These are phyloP conservation scores for Narcine bancroftii DNA, from an alignment of 2,113 vertebrate species.

Conservation along the genomic window DNA sequence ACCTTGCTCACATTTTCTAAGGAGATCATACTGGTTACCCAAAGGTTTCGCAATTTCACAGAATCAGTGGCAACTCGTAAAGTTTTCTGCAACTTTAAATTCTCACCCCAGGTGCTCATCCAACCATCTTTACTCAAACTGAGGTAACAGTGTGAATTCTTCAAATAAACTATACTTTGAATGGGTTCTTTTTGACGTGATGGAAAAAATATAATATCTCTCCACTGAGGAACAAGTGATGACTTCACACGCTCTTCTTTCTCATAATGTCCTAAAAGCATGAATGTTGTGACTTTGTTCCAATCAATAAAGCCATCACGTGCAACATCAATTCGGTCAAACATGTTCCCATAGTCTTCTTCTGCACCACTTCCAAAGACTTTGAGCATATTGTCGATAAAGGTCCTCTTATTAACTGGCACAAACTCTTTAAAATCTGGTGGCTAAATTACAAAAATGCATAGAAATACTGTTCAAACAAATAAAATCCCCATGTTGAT, in stretches of 20 bases:
- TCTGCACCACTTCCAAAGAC: slow-evolving; percentile 51
- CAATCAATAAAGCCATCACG: slow-evolving; percentile 62
- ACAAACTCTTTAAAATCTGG: slow-evolving; percentile 42
- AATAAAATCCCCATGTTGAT: not conserved
- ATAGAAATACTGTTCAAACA: not conserved
- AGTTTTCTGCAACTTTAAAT: slow-evolving; percentile 57
- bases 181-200: slow-evolving; percentile 62
- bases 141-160: slow-evolving; percentile 59
- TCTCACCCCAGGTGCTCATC: slow-evolving; percentile 60
- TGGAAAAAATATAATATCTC: slow-evolving; percentile 53
- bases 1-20: slow-evolving; percentile 72
- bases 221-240: slow-evolving; percentile 57
- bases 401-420: slow-evolving; percentile 57
- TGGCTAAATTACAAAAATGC: slow-evolving; percentile 42
- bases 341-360: slow-evolving; percentile 67
- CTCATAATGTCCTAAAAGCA: slow-evolving; percentile 62
- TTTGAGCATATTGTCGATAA: slow-evolving; percentile 52
- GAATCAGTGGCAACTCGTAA: slow-evolving; percentile 60
- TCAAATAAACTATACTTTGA: slow-evolving; percentile 63
- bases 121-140: slow-evolving; percentile 66
- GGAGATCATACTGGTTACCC: slow-evolving; percentile 66
- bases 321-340: slow-evolving; percentile 62
- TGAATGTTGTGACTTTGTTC: slow-evolving; percentile 64
- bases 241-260: slow-evolving; percentile 56
- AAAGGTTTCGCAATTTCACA: slow-evolving; percentile 64